Conservation (phyloP, 2,888 invertebrate genomes). For the Eledona agricola region DNA sequence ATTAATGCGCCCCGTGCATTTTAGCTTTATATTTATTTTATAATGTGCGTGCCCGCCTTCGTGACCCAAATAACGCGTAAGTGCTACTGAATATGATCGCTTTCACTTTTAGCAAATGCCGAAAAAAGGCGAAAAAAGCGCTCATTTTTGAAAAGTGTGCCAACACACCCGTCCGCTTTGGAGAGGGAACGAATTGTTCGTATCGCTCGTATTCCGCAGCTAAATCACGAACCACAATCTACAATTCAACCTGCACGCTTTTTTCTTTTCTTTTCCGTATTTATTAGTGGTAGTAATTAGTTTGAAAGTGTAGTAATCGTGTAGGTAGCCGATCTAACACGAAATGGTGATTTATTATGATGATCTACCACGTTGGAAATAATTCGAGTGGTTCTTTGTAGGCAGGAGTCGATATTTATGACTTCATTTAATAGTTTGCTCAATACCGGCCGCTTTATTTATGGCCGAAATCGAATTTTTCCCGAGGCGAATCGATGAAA, state of each 20-base stretch:
- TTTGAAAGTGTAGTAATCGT: slow-evolving; percentile 38
- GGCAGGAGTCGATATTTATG: slow-evolving; percentile 31
- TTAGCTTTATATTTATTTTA: too few species aligned
- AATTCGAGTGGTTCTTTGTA: slow-evolving; percentile 26
- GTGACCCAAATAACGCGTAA: slow-evolving; percentile 10
- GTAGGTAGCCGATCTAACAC: slow-evolving; percentile 39
- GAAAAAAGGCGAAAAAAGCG: slow-evolving; percentile 5
- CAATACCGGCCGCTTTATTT: slow-evolving; percentile 12
- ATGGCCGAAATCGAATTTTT: slow-evolving; percentile 2
- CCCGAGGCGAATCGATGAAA: slow-evolving; percentile 11
- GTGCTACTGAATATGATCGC: slow-evolving; percentile 12
- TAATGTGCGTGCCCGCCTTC: too few species aligned
- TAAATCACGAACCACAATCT: slow-evolving; percentile 17
- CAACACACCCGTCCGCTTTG: not conserved
- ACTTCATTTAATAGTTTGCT: slow-evolving; percentile 33
- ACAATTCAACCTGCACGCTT: slow-evolving; percentile 7
- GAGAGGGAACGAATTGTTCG: slow-evolving; percentile 13
- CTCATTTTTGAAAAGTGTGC: slow-evolving; percentile 17
- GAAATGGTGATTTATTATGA: slow-evolving; percentile 39
- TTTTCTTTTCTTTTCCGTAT: slow-evolving; percentile 26
- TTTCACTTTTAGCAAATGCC: slow-evolving; percentile 14
- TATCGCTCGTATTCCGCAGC: slow-evolving; percentile 4
- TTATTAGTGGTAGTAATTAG: slow-evolving; percentile 39
- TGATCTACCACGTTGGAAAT: slow-evolving; percentile 25
- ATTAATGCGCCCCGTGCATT: too few species aligned